These are phyloP conservation scores for Sarcophilus harrisii DNA, from an alignment of 2,797 vertebrate genomes.

Conservation along the genomic window DNA sequence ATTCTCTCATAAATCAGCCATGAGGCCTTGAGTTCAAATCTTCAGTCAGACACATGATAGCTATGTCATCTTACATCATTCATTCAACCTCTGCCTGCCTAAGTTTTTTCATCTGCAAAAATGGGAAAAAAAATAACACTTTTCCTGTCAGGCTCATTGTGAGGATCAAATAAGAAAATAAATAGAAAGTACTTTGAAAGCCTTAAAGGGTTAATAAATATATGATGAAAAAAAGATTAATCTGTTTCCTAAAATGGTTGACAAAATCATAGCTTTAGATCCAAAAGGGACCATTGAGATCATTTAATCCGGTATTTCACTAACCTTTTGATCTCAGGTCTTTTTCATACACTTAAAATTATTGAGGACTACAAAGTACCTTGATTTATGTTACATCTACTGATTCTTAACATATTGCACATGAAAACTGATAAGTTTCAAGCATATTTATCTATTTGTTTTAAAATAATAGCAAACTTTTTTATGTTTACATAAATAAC, in stretches of 20 bases:
- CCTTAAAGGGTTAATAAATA: background rate
- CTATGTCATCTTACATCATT: background rate
- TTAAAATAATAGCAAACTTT: background rate
- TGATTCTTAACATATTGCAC: background rate
- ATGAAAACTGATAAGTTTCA: background rate
- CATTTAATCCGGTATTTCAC: background rate
- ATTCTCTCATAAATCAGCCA: background rate
- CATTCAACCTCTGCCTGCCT: too few species aligned
- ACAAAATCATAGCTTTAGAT: too few species aligned
- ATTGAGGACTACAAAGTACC: too few species aligned
- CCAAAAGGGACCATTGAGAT: background rate
- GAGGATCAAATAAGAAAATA: too few species aligned
- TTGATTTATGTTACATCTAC: background rate
- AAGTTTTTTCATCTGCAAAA: background rate
- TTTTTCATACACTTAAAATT: background rate
- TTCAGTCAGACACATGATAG: background rate
- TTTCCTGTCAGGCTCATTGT: too few species aligned
- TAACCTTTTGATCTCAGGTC: background rate
- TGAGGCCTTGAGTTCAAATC: background rate
- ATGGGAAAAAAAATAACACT: too few species aligned
- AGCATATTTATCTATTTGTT: background rate
- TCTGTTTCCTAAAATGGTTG: background rate
- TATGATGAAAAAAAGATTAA: background rate
- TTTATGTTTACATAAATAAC: background rate
- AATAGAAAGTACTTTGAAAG: background rate